Base-by-base conservation (phyloP, 2,113 vertebrate genomes). In the Lamprologus lemairii region DNA sequence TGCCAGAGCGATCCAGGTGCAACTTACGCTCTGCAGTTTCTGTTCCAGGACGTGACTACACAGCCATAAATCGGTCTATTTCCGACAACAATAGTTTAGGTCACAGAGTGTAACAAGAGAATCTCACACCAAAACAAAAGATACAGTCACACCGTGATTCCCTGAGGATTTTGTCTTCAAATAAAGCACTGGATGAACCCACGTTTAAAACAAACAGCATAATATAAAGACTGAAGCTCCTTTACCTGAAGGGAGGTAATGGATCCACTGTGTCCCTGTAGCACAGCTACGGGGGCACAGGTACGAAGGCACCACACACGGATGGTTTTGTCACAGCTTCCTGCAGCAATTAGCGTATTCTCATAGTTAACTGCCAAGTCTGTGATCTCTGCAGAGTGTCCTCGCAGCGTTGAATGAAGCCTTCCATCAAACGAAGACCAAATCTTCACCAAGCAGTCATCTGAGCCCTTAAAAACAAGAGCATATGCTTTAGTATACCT, bases 371-470 rank as follows among this genome's bases (percentile, higher is more conserved):
- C 98, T 11, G 98, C 98, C 96, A 99, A 97, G 93, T 99, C 99
- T 3, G 98, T 98, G 89, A 99, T 99, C 95, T 99, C 98, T 35
- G 99, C 98, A 81, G 98, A 98, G 91, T 99, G 99, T 49, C 99
- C 99, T 88, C 99, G 95, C 87, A 99, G 92, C 0, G 98, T 99
- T 37, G 98, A 97, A 86, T 99, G 96, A 3, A 99, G 96, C 17
- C 98, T 96, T 87, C 99, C 99, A 23, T 99, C 98, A 87, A 98
- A 97, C 17, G 98, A 98, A 71, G 98, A 99, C 99, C 99, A 99
- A 80, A 99, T 99, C 95, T 99, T 99, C 85, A 99, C 98, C 95
- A 99, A 97, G 88, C 98, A 98, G 95, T 99, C 99, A 90, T 99
- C 99, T 19, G 99, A 99, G 88, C 99, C 99, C 99, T 99, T 78